phyloP scores from a whole-genome alignment of 2,888 invertebrate species.

The Eilema depressum region DNA sequence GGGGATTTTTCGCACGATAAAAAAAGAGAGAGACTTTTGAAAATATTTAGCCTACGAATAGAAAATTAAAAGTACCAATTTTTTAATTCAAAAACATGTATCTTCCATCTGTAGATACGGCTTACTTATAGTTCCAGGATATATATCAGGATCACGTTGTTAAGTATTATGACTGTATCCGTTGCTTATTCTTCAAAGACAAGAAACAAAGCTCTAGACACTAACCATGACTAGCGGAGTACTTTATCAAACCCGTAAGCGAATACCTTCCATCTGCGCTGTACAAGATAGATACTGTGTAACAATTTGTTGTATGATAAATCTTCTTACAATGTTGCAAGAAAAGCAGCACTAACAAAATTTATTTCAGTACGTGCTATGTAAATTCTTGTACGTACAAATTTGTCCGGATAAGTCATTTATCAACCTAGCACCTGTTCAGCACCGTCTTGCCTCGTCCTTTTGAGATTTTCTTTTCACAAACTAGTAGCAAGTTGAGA shows the following conservation, averaged over 20 bases:
- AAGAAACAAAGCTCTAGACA: not conserved
- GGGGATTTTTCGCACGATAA: too few species aligned
- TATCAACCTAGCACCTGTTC: not conserved
- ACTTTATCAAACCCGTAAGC: not conserved
- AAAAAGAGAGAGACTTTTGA: too few species aligned
- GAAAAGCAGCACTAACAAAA: not conserved
- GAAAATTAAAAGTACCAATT: too few species aligned
- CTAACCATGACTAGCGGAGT: not conserved
- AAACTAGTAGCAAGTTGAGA: too few species aligned
- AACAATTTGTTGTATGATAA: not conserved
- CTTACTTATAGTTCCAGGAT: too few species aligned
- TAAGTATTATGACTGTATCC: not conserved
- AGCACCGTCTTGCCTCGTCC: not conserved
- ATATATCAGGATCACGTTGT: not conserved
- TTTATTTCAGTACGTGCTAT: not conserved
- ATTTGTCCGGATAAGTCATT: not conserved
- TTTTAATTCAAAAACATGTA: too few species aligned
- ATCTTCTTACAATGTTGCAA: not conserved
- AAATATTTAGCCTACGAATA: too few species aligned
- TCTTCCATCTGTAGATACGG: too few species aligned
- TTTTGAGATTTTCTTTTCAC: not conserved
- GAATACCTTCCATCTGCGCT: not conserved
- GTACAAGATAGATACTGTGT: too few species aligned
- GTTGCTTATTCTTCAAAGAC: not conserved
- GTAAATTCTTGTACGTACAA: not conserved